Base-by-base conservation (phyloP, 2,888 invertebrate genomes). In the Cetonia aurata region DNA sequence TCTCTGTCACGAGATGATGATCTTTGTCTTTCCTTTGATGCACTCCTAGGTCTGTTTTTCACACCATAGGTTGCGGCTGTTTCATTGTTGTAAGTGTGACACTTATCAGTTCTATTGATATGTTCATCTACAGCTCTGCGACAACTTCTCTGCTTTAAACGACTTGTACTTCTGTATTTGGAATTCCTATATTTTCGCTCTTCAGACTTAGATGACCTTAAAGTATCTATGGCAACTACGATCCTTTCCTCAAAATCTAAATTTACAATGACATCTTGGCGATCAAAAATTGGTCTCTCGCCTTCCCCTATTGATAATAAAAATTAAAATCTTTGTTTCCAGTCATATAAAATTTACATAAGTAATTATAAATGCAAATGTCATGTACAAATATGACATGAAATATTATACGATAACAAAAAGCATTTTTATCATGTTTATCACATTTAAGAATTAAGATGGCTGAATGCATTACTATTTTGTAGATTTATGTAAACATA, bases 281-380 rank as follows among this genome's bases (percentile, higher is more conserved):
- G 56, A 25, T 67, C 55, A 42, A 67, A 67, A 44, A 67, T 67
- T 15, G 56, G 55, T 10, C n/a, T 19, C n/a, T 67, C 10, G 8
- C 67, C 67, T 67, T 67, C 67, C 13, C 55, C 67, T 67, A 67
- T 17, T 56, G 55, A 67, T 44, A 62, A 62, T 25, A n/a, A 13
- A 33, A 33, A 33, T 33, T 33, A 33, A 33, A 33, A 33, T 33
- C 33, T 33, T 33, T 6, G 3, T 6, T 33, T 33, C n/a, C n/a
- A n/a, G n/a, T n/a, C n/a, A n/a, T n/a, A n/a, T n/a, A n/a, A n/a
- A n/a, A n/a, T n/a, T n/a, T n/a, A n/a, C n/a, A n/a, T n/a, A n/a
- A n/a, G n/a, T n/a, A n/a, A n/a, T n/a, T n/a, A n/a, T n/a, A n/a
- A n/a, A n/a, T n/a, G n/a, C n/a, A n/a, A n/a, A n/a, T n/a, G n/a